Evolutionary conservation across 1,140 invertebrate genomes (phyloP).

Genomic region (Listronotus bonariensis): DNA sequence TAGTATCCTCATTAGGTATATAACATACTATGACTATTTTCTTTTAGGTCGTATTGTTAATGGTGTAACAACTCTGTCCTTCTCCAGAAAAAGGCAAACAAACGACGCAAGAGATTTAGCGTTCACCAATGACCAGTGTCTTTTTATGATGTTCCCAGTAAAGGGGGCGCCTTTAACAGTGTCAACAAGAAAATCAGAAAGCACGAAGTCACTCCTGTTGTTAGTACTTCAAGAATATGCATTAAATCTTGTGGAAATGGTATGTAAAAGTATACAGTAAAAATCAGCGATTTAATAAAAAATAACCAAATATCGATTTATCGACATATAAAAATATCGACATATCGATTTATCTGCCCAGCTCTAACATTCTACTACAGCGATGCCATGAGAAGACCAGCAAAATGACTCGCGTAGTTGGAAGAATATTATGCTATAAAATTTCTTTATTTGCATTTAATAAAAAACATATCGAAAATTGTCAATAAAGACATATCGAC

Average conservation of each 20-base stretch:
- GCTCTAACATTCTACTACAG: too few species aligned
- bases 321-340: too few species aligned
- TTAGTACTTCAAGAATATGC: constrained; percentile 81
- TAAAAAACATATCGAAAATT: too few species aligned
- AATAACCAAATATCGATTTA: constrained; percentile 5
- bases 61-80: constrained; percentile 79
- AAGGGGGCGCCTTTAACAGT: constrained; percentile 80
- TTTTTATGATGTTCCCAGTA: constrained; percentile 88
- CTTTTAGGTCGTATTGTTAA: constrained; percentile 63
- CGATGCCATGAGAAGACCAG: too few species aligned
- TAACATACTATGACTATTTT: too few species aligned
- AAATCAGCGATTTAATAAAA: background rate
- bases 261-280: constrained; percentile 23
- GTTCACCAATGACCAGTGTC: constrained; percentile 80
- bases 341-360: too few species aligned
- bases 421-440: too few species aligned
- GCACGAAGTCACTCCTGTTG: constrained; percentile 75
- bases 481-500: too few species aligned
- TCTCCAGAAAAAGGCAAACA: constrained; percentile 77
- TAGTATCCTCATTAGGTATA: too few species aligned
- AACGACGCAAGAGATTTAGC: constrained; percentile 81
- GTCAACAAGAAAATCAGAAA: constrained; percentile 86
- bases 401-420: too few species aligned
- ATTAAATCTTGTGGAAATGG: constrained; percentile 77
- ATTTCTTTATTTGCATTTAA: too few species aligned